Base-by-base conservation (phyloP, 1,140 invertebrate genomes). In the Drosophila ananassae region DNA sequence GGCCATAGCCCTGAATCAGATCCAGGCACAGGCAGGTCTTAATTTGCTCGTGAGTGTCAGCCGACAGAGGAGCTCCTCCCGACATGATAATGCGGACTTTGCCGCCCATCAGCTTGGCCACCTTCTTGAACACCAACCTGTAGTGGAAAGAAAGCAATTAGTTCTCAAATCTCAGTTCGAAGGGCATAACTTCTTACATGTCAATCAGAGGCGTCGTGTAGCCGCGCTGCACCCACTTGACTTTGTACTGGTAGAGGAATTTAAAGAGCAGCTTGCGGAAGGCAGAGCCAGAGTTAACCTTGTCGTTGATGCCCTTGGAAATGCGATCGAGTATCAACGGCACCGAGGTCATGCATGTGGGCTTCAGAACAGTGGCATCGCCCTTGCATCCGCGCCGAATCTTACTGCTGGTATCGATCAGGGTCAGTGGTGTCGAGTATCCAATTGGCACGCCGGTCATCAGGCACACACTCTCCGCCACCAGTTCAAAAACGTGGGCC, bases 401-500 rank as follows among this genome's bases (percentile, higher is more conserved):
- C 93, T 98, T 99, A 89, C 96, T 98, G 46, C 98, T 98, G 3
- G 97, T 95, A 92, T 99, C 98, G 41, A 99, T 96, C 93, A 99
- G 95, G 0, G 99, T 99, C 22, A 98, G 92, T 0, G 98, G 97
- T 0, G 98, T 98, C 2, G 98, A 99, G 92, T 99, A 99, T 6
- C 98, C 99, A 91, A 99, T 98, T 3, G 96, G 94, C n/a, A 98
- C 95, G 25, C 98, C 99, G n/a, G 93, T 94, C 41, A 96, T 92
- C 39, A 96, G 93, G 79, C 95, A 96, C 10, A 95, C 93, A 75
- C 94, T 95, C 84, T 97, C 96, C 8, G 95, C 95, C 50, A 98
- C 94, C 44, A 99, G 93, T 93, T 99, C 99, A 77, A 99, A 97
- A 2, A 99, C 98, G 93, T 99, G 99, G 44, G 99, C 99, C 50